Evolutionary conservation across 2,888 invertebrate genomes (phyloP).

Genomic region (Mycalesis mineus): DNA sequence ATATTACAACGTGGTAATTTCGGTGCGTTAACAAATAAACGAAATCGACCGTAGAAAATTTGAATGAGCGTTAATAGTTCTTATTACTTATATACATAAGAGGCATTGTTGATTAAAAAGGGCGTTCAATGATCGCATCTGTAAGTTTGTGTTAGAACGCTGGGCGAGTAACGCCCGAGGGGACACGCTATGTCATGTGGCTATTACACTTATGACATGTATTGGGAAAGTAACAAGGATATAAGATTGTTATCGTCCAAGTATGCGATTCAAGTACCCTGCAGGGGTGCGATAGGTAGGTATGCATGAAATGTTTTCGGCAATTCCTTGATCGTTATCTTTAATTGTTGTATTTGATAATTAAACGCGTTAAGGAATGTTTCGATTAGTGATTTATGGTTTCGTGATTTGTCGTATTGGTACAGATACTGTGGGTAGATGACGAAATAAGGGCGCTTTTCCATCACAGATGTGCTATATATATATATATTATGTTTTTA

Average conservation of each 20-base stretch:
- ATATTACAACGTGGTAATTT: conserved; percentile 19
- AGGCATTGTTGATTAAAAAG: conserved; percentile 4
- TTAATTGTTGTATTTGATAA: conserved; percentile 36
- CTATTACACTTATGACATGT: conserved; percentile 64
- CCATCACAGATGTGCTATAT: too few species aligned
- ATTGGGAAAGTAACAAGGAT: conserved; percentile 70
- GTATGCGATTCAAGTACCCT: conserved; percentile 54
- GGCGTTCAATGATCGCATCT: conserved; percentile 26
- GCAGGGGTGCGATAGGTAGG: conserved; percentile 28
- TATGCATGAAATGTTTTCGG: conserved; percentile 32
- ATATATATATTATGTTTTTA: too few species aligned
- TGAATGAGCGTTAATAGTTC: conserved; percentile 29
- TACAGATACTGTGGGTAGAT: not conserved
- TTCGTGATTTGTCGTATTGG: conserved; percentile 33
- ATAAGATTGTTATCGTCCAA: conserved; percentile 61
- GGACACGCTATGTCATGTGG: conserved; percentile 66
- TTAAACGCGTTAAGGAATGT: conserved; percentile 32
- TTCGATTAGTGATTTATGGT: conserved; percentile 24
- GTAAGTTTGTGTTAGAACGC: conserved; percentile 44
- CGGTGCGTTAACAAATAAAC: conserved; percentile 31
- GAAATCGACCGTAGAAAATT: conserved; percentile 25
- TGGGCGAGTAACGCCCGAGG: conserved; percentile 60
- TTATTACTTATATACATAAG: conserved; percentile 31
- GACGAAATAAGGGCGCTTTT: too few species aligned
- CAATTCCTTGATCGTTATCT: conserved; percentile 40